phyloP scores from a whole-genome alignment of 2,797 vertebrate species.

The Artibeus jamaicensis region DNA sequence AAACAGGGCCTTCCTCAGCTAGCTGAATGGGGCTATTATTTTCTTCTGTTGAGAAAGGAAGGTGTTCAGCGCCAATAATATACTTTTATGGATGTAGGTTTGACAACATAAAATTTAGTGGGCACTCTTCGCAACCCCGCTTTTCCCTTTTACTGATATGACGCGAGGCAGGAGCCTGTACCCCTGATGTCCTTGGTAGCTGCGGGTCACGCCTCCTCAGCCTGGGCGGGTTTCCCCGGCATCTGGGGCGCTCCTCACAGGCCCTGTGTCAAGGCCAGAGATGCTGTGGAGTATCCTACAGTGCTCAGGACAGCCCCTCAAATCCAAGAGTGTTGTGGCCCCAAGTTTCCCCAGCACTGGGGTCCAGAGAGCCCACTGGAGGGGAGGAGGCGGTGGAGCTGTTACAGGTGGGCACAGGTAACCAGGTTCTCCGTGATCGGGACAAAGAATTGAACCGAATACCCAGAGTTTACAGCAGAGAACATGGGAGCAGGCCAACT shows the following conservation, averaged over 20 bases:
- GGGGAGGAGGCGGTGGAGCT: fast-evolving
- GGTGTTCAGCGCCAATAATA: not conserved
- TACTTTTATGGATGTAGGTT: not conserved
- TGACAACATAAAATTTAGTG: not conserved
- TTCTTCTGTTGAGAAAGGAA: not conserved
- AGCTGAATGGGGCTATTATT: not conserved
- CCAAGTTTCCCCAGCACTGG: not conserved
- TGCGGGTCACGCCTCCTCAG: not conserved
- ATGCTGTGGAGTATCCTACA: no score
- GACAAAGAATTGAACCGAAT: no score
- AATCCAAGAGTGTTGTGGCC: not conserved
- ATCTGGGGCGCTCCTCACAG: fast-evolving
- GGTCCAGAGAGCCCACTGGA: fast-evolving
- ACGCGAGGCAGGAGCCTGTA: not conserved
- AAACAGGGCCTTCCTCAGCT: not conserved
- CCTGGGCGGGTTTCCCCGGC: fast-evolving
- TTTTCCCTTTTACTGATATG: not conserved
- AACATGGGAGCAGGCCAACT: no score
- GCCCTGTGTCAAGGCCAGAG: fast-evolving
- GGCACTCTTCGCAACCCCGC: fast-evolving
- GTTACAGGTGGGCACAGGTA: no score
- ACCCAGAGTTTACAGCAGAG: no score
- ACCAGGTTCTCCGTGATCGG: no score
- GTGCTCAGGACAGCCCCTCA: fast-evolving
- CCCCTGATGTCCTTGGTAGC: not conserved